Evolutionary conservation across 2,888 invertebrate genomes (phyloP).

Genomic region (Ornithoptera priamus): DNA sequence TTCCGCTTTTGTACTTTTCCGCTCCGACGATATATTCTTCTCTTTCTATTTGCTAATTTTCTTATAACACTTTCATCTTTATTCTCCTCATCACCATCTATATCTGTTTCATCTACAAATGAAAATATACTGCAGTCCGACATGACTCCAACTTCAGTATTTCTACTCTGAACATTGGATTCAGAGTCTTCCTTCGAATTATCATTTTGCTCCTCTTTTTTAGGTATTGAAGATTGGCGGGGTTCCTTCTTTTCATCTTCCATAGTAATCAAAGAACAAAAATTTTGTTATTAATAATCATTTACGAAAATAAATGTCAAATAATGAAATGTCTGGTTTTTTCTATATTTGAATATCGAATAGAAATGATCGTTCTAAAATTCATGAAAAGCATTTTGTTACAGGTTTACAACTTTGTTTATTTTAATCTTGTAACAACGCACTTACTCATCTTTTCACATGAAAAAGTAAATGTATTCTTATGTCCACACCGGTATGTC

Average conservation of each 20-base stretch:
- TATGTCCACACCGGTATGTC: background rate
- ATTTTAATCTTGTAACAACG: no score
- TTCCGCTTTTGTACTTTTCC: background rate
- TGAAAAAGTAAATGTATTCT: background rate
- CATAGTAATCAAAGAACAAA: background rate
- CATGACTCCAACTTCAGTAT: no score
- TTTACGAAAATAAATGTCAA: background rate
- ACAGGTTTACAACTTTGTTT: no score
- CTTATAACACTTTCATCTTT: background rate
- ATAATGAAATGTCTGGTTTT: background rate
- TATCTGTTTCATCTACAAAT: background rate
- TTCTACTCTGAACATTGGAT: no score
- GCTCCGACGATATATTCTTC: background rate
- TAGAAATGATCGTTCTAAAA: no score
- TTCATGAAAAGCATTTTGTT: no score
- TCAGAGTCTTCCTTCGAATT: background rate
- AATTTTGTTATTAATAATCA: background rate
- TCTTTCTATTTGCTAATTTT: constrained; percentile 1
- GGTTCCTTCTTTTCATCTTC: background rate
- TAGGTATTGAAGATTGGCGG: background rate
- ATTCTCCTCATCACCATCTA: background rate
- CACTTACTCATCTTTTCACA: no score
- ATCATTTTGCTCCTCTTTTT: background rate
- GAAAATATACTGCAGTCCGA: background rate
- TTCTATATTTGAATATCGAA: background rate